phyloP scores from a whole-genome alignment of 2,113 vertebrate genomes.

The Podarcis muralis region DNA sequence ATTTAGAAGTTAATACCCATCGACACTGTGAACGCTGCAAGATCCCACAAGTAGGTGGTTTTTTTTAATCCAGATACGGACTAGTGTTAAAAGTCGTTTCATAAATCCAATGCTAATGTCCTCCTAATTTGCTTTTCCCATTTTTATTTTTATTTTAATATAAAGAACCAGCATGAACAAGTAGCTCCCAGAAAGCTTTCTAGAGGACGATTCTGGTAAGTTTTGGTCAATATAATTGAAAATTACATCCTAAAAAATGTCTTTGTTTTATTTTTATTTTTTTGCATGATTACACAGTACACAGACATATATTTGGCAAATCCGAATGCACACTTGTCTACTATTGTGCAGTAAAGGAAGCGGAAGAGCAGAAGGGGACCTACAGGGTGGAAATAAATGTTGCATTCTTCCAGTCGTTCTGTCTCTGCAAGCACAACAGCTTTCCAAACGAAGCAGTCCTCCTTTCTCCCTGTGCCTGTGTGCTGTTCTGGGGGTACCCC shows the following conservation, averaged over 20 bases:
- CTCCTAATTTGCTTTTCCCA: rapidly evolving
- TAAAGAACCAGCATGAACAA: constrained; percentile 78
- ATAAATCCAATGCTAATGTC: not conserved
- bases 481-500: too few species aligned
- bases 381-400: too few species aligned
- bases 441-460: too few species aligned
- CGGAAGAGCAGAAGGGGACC: not conserved
- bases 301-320: not conserved
- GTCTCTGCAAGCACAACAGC: too few species aligned
- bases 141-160: not conserved
- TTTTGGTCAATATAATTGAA: not conserved
- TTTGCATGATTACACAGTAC: not conserved
- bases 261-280: too few species aligned
- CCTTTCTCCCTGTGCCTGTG: too few species aligned
- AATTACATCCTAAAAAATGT: too few species aligned
- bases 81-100: constrained; percentile 30
- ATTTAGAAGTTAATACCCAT: constrained; percentile 52
- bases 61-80: not conserved
- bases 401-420: too few species aligned
- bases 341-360: not conserved
- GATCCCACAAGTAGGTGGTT: constrained; percentile 57
- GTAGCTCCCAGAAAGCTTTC: constrained; percentile 80
- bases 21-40: constrained; percentile 56
- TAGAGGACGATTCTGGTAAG: constrained; percentile 80
- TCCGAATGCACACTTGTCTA: not conserved